These are phyloP conservation scores for Progne subis DNA, from an alignment of 2,113 vertebrate species.

Conservation along the genomic window DNA sequence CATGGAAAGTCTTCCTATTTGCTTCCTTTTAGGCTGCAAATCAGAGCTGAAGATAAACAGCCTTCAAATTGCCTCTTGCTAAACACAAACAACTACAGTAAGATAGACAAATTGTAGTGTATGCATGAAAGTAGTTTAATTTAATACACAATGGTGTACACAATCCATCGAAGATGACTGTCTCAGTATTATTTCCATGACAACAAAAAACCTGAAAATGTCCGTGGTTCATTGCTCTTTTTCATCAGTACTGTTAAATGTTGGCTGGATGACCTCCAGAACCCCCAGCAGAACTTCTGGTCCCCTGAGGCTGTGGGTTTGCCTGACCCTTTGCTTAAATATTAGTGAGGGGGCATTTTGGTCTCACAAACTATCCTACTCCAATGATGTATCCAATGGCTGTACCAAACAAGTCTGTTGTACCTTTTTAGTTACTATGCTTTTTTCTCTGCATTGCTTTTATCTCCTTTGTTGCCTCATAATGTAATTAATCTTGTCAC, in stretches of 20 bases:
- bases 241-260: background rate
- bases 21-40: background rate
- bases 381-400: background rate
- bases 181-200: background rate
- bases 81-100: background rate
- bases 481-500: background rate
- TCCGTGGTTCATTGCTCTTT: background rate
- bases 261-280: background rate
- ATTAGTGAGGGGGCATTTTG: fast-evolving
- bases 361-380: background rate
- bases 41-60: slow-evolving; percentile 7
- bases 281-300: fast-evolving
- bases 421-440: background rate
- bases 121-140: background rate
- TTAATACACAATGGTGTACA: background rate
- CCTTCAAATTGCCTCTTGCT: background rate
- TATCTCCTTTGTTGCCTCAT: background rate
- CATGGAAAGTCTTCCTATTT: background rate
- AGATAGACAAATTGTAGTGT: background rate
- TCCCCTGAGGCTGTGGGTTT: background rate
- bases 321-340: background rate
- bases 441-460: background rate
- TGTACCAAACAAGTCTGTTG: background rate
- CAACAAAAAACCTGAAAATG: background rate
- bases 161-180: background rate